Base-by-base conservation (phyloP, 1,140 invertebrate species). In the Drosophila pandora region DNA sequence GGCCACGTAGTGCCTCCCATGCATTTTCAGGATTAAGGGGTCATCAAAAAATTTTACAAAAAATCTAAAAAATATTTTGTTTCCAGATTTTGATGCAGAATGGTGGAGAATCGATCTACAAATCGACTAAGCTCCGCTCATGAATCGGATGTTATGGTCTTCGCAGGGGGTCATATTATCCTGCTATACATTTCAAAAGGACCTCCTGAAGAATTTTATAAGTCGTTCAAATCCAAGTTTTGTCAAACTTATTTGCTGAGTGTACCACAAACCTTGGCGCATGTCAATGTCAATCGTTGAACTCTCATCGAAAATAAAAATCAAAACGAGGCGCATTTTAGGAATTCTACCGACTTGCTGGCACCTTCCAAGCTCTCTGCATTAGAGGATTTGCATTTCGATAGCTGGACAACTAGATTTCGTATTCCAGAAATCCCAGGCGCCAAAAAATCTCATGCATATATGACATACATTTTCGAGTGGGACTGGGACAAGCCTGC, bases 281-380 rank as follows among this genome's bases (percentile, higher is more conserved):
- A 78, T 79, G 83, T 88, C 83, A 83, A 83, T 83, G 79, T 73
- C 79, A 79, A 85, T 17, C 80, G 61, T 85, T 85, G 77, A 85
- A 81, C 81, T 58, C 9, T 23, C 39, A 21, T 43, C 34, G 17
- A 45, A 59, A 12, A 7, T 30, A 12, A 30, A 13, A 43, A 43
- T 21, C 41, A 43, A 43, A 43, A 37, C 39, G 56, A 63, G 61
- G 72, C 79, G 84, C 76, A 79, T 79, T 76, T 70, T 74, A 83
- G 83, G 79, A 82, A 88, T 89, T 83, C 79, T 48, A 41, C 72
- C 79, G 84, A 88, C 84, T 89, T 83, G 28, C 34, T 79, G 84
- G 79, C 83, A 88, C 83, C 83, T 88, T 87, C 79, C 75, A 41
- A 64, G 54, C 30, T 63, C 22, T 54, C 57, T 79, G 80, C 76